Conservation (phyloP, 2,888 invertebrate species). For the Azorinus chamasolen region DNA sequence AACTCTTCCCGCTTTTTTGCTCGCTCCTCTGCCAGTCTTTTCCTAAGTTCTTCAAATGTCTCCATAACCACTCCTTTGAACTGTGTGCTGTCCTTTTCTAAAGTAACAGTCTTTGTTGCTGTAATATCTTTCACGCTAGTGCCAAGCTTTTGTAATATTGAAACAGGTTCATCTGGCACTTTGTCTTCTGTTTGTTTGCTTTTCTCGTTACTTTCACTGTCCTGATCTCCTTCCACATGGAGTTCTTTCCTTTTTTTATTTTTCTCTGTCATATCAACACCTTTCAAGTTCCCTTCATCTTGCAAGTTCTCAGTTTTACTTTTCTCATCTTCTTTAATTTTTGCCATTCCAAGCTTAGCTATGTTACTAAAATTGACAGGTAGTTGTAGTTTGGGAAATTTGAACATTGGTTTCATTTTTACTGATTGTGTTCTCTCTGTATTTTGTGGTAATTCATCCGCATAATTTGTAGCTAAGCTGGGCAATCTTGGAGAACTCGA, state of each 20-base stretch:
- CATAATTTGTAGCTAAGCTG: too few relatives aligned
- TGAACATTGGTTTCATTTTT: constrained; percentile 50
- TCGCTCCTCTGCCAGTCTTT: constrained; percentile 46
- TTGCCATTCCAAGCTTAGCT: constrained; percentile 58
- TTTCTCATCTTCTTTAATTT: constrained; percentile 46
- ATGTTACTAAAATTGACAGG: constrained; percentile 61
- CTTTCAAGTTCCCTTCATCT: too few relatives aligned
- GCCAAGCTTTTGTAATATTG: not conserved
- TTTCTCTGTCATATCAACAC: not conserved
- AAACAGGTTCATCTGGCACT: not conserved
- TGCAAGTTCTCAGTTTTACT: not conserved
- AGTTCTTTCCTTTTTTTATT: not conserved
- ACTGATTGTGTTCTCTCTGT: not conserved
- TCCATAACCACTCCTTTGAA: constrained; percentile 40
- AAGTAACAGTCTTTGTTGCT: too few relatives aligned
- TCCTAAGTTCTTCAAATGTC: constrained; percentile 49
- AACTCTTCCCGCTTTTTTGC: constrained; percentile 35
- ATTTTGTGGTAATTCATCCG: too few relatives aligned
- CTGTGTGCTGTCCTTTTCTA: too few relatives aligned
- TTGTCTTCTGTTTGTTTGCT: not conserved
- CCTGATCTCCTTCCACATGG: not conserved
- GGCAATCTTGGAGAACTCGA: too few relatives aligned
- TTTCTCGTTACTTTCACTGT: not conserved
- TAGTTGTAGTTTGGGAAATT: constrained; percentile 51
- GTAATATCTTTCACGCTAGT: too few relatives aligned